Evolutionary conservation across 2,113 vertebrate genomes (phyloP), one percentile per base, ranked within the genome.

Genomic region (Hippocampus mohnikei): DNA sequence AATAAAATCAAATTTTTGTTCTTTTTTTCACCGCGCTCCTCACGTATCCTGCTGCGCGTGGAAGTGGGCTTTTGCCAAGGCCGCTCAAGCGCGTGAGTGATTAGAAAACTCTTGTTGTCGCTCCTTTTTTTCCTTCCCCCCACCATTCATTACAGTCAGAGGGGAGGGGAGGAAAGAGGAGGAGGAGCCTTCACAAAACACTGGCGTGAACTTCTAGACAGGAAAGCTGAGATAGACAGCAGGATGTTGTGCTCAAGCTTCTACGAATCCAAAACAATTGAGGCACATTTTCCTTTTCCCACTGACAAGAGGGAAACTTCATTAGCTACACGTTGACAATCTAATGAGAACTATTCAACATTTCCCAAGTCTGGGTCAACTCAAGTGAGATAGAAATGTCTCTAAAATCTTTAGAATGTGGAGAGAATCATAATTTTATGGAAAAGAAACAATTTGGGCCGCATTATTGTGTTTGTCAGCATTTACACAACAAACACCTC

Each of bases 81-180:
- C 87, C 79, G 85, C 84, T 82, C 55, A 63, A 77, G 82, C 89
- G 85, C 85, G 87, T 70, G 80, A 88, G 83, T 91, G 89, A 90
- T 90, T 92, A 82, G 33, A 37, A 88, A 46, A 87, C 74, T 83
- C 89, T 50, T 91, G 88, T 92, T 91, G 88, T 92, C 83, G 84
- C 78, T 77, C 70, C 79, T 58, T 73, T 66, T 82, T 25, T 16
- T 65, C 60, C 71, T 21, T 67, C 64, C 69, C 65, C 42, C 65
- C 64, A 66, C 62, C 84, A 74, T 84, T 78, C 80, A 85, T 75
- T 77, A 61, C 37, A 41, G 73, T 72, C 71, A 76, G 58, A 72
- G 37, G 55, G 58, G 58, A 60, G 58, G 87, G 78, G 86, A 84
- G 15, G 48, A 73, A 77, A 50, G 74, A 55, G 12, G 37, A 66